A percentile compares a stretch with the other conserved stretches of the same genome.
These are phyloP conservation scores for Ctena decussata DNA, from an alignment of 2,888 invertebrate genomes.

Conservation along the genomic window DNA sequence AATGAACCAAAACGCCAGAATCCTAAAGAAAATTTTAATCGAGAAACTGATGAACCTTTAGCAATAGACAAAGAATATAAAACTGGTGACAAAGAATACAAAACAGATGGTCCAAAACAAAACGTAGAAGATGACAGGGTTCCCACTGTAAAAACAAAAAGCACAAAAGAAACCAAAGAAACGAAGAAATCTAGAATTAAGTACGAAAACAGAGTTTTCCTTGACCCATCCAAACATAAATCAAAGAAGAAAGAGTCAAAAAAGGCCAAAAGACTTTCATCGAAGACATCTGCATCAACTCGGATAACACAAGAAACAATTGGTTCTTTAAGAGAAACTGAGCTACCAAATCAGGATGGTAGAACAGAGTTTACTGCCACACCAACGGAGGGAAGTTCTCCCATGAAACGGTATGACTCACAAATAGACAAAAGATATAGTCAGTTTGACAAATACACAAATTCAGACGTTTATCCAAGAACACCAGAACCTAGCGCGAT, in stretches of 20 bases:
- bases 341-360: neutral
- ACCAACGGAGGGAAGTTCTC: neutral
- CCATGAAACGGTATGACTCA: neutral
- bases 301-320: neutral
- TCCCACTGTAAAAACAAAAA: neutral
- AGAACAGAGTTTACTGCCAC: neutral
- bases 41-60: neutral
- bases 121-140: neutral
- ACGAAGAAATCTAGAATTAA: neutral
- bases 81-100: neutral
- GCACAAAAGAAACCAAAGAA: neutral
- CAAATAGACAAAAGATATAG: neutral
- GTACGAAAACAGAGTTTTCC: neutral
- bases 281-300: neutral
- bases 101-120: neutral
- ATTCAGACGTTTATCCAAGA: neutral
- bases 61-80: neutral
- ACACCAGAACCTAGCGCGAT: neutral
- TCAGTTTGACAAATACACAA: neutral
- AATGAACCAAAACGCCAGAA: neutral
- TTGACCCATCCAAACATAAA: neutral
- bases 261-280: neutral
- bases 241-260: neutral
- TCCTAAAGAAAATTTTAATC: neutral
- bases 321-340: neutral